phyloP scores from a whole-genome alignment of 2,113 vertebrate species.

The Cromileptes altivelis region DNA sequence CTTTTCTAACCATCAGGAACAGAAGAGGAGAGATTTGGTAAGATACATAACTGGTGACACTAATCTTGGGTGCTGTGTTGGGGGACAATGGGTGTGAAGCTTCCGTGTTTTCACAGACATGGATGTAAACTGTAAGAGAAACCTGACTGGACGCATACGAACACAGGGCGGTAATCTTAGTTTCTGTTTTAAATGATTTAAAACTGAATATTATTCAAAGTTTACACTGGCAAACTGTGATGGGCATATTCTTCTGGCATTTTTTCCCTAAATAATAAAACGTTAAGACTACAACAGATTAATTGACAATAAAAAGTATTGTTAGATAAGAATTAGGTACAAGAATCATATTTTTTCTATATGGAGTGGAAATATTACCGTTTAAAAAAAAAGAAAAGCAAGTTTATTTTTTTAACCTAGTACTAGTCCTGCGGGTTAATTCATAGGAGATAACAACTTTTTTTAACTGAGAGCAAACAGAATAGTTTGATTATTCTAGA shows the following conservation, averaged over 20 bases:
- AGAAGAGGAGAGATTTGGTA: no score
- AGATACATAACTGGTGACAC: no score
- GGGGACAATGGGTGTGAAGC: no score
- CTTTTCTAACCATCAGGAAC: no score
- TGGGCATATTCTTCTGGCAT: not conserved
- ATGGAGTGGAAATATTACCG: not conserved
- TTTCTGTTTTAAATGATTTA: not conserved
- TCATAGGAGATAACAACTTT: not conserved
- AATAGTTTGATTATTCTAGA: constrained; percentile 1
- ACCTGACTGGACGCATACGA: no score
- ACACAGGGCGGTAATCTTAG: no score
- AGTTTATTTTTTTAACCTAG: not conserved
- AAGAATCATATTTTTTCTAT: not conserved
- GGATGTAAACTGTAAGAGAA: no score
- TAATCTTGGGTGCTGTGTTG: no score
- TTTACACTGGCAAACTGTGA: not conserved
- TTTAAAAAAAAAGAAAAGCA: not conserved
- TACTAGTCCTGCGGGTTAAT: not conserved
- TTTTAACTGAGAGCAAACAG: constrained; percentile 4
- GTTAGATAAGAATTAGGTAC: not conserved
- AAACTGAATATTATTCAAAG: not conserved
- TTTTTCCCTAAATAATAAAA: not conserved
- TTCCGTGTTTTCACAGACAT: no score
- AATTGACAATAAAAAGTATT: not conserved
- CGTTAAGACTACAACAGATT: not conserved